These are phyloP conservation scores for Dendronephthya gigantea DNA, from an alignment of 64 coral and sea anemone species.

Conservation along the genomic window DNA sequence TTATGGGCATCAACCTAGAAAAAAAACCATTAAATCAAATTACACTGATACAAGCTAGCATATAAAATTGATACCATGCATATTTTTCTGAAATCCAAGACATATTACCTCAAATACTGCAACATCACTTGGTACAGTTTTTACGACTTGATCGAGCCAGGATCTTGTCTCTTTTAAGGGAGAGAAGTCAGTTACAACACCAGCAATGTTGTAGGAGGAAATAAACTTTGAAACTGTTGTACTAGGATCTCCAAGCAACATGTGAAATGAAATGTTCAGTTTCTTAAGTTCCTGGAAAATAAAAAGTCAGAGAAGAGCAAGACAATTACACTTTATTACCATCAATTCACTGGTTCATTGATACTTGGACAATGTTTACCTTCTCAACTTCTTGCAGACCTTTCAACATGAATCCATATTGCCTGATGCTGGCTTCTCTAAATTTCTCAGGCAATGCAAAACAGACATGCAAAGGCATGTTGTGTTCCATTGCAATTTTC, in stretches of 20 bases:
- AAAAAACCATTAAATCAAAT: background rate
- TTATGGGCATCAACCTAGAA: constrained; percentile 64
- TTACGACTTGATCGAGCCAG: constrained; percentile 33
- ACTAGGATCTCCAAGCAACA: constrained; percentile 60
- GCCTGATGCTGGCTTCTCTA: constrained; percentile 42
- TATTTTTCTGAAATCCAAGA: too few relatives aligned
- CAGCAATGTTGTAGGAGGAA: constrained; percentile 34
- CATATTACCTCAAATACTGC: constrained; percentile 50
- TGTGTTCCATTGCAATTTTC: constrained; percentile 51
- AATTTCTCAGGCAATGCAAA: constrained; percentile 49
- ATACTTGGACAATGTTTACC: constrained; percentile 29
- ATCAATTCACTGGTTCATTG: too few relatives aligned
- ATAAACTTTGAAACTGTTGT: constrained; percentile 37
- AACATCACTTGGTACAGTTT: constrained; percentile 32
- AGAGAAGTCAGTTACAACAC: constrained; percentile 51
- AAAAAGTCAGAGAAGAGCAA: background rate
- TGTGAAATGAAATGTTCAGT: constrained; percentile 47
- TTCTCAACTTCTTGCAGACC: constrained; percentile 53
- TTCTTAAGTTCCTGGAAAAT: constrained; percentile 38
- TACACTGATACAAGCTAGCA: too few relatives aligned
- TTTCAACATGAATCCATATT: constrained; percentile 62
- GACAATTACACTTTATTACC: too few relatives aligned
- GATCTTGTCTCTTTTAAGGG: constrained; percentile 35
- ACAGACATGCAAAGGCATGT: constrained; percentile 53
- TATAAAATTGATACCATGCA: too few relatives aligned